Evolutionary conservation across 2,113 vertebrate species (phyloP).

Genomic region (Gila orcuttii): DNA sequence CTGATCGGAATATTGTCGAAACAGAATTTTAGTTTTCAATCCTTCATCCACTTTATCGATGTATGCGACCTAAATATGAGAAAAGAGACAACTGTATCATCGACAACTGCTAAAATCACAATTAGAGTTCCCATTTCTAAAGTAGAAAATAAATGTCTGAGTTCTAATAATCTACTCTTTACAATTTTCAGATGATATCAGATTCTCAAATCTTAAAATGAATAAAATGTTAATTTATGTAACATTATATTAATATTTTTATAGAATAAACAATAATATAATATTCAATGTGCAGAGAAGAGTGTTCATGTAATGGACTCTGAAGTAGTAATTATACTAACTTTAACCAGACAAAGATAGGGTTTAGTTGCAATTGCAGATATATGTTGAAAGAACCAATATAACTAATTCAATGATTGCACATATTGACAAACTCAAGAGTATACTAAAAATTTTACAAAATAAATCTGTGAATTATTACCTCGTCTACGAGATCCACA

Average conservation of each 20-base stretch:
- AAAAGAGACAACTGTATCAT: background rate
- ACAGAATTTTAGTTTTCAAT: slow-evolving; percentile 47
- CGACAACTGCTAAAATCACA: background rate
- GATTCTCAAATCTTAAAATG: no score
- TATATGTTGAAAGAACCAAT: background rate
- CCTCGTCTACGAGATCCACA: slow-evolving; percentile 20
- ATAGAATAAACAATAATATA: no score
- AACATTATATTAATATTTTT: no score
- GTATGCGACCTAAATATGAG: slow-evolving; percentile 16
- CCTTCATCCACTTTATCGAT: slow-evolving; percentile 3
- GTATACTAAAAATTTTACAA: background rate
- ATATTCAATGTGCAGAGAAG: no score
- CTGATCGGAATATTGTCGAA: slow-evolving; percentile 65
- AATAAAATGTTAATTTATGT: no score
- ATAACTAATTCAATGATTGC: background rate
- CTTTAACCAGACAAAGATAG: background rate
- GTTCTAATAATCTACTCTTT: background rate
- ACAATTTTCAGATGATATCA: background rate
- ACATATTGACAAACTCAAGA: background rate
- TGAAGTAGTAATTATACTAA: no score
- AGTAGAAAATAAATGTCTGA: background rate
- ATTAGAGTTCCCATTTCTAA: no score
- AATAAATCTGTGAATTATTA: background rate
- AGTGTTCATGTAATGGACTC: no score
- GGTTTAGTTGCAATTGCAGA: no score